Base-by-base conservation (phyloP, 2,888 invertebrate genomes). In the Patella ulyssiponensis region DNA sequence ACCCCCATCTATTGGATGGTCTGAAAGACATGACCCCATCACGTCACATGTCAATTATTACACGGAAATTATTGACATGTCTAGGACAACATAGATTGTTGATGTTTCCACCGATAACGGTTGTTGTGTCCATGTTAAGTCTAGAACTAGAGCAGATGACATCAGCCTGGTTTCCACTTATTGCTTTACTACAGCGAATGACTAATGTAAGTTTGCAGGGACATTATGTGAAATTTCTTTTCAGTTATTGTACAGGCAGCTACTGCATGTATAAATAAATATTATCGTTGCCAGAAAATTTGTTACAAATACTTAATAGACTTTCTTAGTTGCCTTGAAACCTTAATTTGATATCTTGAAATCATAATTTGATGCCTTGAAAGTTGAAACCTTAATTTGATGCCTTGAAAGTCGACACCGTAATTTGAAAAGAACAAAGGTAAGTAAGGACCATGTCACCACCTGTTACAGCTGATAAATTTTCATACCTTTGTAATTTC, bases 41-140 rank as follows among this genome's bases (percentile, higher is more conserved):
- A 74, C 86, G 86, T 73, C 90, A 91, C 83, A 86, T 91, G 78
- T 79, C 87, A 20, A 78, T 87, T 53, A 80, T 90, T 79, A 88
- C 89, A 71, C 84, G 86, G 74, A 89, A 90, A 83, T 80, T 90
- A 77, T 84, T 90, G 92, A 93, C 96, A 86, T 94, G 90, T 77
- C 86, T 92, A 74, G 81, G 88, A 70, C 86, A 89, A 76, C 87
- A 88, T 78, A 87, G 95, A 83, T 92, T 97, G 86, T 96, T 96
- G 82, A 95, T 95, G 58, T 94, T 95, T 77, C 93, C 95, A 69
- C 94, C 95, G 80, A 94, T 95, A 72, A 95, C 95, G 80, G 92
- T 96, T 81, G 96, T 96, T 15, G 93, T 97, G 73, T 95, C 96
- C 75, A 92, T 97, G 81, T 93, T 97, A 82, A 95, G 95, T 89